Percentiles rank a stretch among this genome's conserved stretches.
phyloP scores from a whole-genome alignment of 2,113 vertebrate species.

The Malurus alboscapulatus region DNA sequence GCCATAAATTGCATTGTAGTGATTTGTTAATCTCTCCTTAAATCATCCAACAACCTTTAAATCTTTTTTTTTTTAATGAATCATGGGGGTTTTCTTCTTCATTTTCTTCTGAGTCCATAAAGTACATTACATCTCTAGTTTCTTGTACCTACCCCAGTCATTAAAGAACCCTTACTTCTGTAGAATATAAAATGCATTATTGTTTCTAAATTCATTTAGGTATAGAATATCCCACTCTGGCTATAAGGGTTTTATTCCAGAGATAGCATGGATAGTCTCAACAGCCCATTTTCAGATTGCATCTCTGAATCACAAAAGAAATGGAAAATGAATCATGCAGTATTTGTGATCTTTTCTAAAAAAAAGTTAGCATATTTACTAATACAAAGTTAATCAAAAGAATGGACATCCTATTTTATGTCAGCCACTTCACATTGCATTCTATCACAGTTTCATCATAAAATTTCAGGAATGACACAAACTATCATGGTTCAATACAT shows the following conservation, averaged over 20 bases:
- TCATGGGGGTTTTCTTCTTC: not conserved
- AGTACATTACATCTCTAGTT: not conserved
- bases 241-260: not conserved
- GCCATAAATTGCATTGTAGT: constrained; percentile 27
- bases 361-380: not conserved
- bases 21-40: constrained; percentile 54
- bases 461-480: not conserved
- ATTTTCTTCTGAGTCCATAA: not conserved
- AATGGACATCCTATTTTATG: not conserved
- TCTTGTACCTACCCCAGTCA: not conserved
- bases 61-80: not conserved
- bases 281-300: not conserved
- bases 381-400: not conserved
- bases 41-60: not conserved
- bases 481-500: not conserved
- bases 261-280: not conserved
- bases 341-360: not conserved
- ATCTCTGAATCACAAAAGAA: constrained; percentile 1
- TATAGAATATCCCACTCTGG: not conserved
- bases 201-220: constrained; percentile 11
- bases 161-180: not conserved
- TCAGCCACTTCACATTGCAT: not conserved
- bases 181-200: not conserved
- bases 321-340: not conserved
- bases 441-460: not conserved